A percentile compares a stretch with the other conserved stretches of the same genome.
These are phyloP conservation scores for Phrynocephalus vlangalii DNA, from an alignment of 2,797 vertebrate species.

Conservation along the genomic window DNA sequence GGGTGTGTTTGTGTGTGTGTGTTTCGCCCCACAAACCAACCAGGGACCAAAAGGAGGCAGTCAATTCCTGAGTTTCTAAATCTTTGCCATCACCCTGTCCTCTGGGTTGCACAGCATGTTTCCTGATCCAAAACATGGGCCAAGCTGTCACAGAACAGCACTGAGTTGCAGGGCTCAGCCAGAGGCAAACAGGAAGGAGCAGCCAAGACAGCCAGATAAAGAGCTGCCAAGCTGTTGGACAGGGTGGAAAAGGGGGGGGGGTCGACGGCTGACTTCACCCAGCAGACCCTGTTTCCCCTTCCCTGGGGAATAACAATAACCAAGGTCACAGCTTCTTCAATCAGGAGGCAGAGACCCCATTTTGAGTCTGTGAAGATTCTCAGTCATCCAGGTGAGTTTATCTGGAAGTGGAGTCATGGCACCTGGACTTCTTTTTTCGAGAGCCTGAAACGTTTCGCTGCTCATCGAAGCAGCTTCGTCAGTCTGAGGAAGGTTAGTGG, in stretches of 20 bases:
- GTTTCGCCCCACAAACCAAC: background rate
- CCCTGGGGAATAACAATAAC: background rate
- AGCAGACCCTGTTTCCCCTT: background rate
- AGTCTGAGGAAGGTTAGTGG: too few species aligned
- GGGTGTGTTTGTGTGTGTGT: background rate
- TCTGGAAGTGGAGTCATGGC: too few species aligned
- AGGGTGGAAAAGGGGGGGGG: background rate
- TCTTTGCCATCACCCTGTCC: background rate
- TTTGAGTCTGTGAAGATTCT: background rate
- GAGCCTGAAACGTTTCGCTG: too few species aligned
- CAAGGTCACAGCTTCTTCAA: background rate
- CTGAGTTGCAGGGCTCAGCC: background rate
- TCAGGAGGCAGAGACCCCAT: background rate
- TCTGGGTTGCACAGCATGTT: background rate
- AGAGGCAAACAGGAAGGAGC: constrained; percentile 26
- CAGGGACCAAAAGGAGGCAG: background rate
- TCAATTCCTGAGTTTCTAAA: background rate
- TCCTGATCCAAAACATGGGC: background rate
- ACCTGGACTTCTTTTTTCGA: too few species aligned
- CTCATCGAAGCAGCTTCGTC: too few species aligned
- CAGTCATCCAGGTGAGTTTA: too few species aligned
- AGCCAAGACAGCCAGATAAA: background rate
- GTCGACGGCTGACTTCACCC: background rate
- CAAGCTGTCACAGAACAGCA: background rate
- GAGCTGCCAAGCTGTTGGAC: background rate